Evolutionary conservation across 2,888 invertebrate genomes (phyloP).

Genomic region (Ctenicera cuprea): DNA sequence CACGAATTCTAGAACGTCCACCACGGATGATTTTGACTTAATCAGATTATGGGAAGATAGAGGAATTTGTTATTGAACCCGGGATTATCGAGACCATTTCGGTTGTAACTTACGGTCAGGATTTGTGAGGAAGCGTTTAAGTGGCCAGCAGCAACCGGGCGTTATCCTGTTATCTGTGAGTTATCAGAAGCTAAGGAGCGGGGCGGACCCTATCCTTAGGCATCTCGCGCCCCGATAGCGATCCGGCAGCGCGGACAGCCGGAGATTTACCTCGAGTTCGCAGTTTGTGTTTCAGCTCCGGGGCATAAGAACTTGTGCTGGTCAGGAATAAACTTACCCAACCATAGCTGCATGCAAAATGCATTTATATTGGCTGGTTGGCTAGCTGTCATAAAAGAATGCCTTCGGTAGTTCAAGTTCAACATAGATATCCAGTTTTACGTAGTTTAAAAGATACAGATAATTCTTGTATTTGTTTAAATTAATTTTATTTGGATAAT

Average conservation of each 20-base stretch:
- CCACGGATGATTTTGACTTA: conserved; percentile 55
- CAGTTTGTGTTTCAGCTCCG: conserved; percentile 54
- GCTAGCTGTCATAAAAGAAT: too few relatives aligned
- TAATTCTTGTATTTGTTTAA: too few relatives aligned
- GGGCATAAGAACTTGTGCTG: conserved; percentile 50
- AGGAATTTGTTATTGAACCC: conserved; percentile 69
- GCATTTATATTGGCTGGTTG: conserved; percentile 22
- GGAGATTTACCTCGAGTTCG: conserved; percentile 58
- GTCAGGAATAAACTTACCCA: conserved; percentile 48
- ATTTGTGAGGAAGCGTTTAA: conserved; percentile 65
- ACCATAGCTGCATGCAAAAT: conserved; percentile 38
- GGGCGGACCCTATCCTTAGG: conserved; percentile 51
- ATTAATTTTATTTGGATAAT: too few relatives aligned
- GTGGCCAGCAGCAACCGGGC: conserved; percentile 65
- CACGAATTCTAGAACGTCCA: conserved; percentile 11
- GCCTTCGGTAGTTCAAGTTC: too few relatives aligned
- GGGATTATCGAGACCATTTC: conserved; percentile 66
- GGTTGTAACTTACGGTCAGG: conserved; percentile 64
- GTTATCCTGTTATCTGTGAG: conserved; percentile 64
- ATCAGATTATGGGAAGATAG: conserved; percentile 69
- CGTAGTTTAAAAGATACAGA: too few relatives aligned
- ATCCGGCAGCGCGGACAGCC: conserved; percentile 58
- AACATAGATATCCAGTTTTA: too few relatives aligned
- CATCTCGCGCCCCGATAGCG: conserved; percentile 55
- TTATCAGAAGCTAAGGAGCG: conserved; percentile 62